Conservation (phyloP, 2,888 invertebrate species). For the Barypeithes pellucidus region DNA sequence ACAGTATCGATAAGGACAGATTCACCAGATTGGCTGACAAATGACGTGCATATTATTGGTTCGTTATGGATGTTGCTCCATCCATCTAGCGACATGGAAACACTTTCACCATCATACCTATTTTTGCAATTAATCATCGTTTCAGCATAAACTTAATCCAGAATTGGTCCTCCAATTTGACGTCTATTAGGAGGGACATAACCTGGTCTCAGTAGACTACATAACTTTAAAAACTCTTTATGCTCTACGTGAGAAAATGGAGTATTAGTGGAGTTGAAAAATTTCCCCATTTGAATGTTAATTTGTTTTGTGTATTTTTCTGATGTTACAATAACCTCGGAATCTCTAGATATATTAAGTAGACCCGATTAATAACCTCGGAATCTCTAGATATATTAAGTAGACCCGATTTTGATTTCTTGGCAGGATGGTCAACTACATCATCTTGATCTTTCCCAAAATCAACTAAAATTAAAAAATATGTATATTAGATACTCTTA, state of each 20-base stretch:
- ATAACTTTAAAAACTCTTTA: slow-evolving; percentile 36
- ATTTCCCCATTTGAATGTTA: slow-evolving; percentile 40
- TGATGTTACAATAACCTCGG: slow-evolving; percentile 1
- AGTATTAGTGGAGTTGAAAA: slow-evolving; percentile 44
- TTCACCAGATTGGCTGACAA: slow-evolving; percentile 10
- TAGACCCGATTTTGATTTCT: slow-evolving; percentile 2
- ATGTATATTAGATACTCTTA: no score
- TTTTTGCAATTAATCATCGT: slow-evolving; percentile 21
- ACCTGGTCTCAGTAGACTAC: slow-evolving; percentile 47
- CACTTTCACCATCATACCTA: slow-evolving; percentile 24
- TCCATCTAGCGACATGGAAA: slow-evolving; percentile 51
- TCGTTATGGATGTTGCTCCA: slow-evolving; percentile 55
- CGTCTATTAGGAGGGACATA: slow-evolving; percentile 50
- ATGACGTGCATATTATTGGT: slow-evolving; percentile 46
- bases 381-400: neutral
- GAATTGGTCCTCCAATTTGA: slow-evolving; percentile 31
- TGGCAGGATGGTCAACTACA: neutral
- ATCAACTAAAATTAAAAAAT: neutral
- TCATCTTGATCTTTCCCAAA: neutral
- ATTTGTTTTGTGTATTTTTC: slow-evolving; percentile 26
- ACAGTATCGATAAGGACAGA: slow-evolving; percentile 41
- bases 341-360: neutral
- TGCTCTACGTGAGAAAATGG: slow-evolving; percentile 36
- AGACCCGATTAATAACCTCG: neutral
- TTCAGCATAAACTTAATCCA: slow-evolving; percentile 31